Evolutionary conservation across 2,797 vertebrate species (phyloP).

Genomic region (Ammospiza maritima): DNA sequence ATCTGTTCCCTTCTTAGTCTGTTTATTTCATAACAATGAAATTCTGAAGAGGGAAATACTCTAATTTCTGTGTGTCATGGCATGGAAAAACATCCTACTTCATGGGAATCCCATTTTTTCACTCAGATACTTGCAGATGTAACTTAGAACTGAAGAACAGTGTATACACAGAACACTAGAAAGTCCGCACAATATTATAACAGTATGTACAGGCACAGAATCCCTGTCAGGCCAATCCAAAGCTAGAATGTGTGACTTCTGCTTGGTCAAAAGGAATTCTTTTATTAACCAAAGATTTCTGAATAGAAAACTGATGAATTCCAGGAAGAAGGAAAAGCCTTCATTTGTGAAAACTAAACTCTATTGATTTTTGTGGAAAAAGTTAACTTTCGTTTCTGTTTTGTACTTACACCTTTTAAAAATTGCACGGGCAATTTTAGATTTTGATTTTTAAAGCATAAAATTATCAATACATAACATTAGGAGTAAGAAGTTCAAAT

Average conservation of each 20-base stretch:
- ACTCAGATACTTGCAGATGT: not conserved
- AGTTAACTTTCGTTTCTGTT: not conserved
- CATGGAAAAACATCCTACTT: not conserved
- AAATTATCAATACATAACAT: not conserved
- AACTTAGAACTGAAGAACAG: not conserved
- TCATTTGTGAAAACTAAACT: not conserved
- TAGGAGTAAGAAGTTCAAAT: not conserved
- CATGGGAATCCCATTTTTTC: not conserved
- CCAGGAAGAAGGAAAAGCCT: not conserved
- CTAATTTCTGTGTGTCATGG: not conserved
- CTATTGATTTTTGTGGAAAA: not conserved
- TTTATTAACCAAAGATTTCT: not conserved
- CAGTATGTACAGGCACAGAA: not conserved
- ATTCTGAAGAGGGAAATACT: not conserved
- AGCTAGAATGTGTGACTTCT: not conserved
- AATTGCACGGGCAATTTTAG: not conserved
- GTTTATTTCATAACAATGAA: not conserved
- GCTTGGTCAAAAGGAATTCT: not conserved
- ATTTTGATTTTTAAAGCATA: not conserved
- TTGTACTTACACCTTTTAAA: not conserved
- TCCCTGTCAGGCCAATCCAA: not conserved
- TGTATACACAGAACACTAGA: not conserved
- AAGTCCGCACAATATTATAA: not conserved
- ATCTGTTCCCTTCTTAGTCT: not conserved
- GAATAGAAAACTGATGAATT: not conserved